Conservation (phyloP, 2,113 vertebrate species). For the Bagarius yarrelli region DNA sequence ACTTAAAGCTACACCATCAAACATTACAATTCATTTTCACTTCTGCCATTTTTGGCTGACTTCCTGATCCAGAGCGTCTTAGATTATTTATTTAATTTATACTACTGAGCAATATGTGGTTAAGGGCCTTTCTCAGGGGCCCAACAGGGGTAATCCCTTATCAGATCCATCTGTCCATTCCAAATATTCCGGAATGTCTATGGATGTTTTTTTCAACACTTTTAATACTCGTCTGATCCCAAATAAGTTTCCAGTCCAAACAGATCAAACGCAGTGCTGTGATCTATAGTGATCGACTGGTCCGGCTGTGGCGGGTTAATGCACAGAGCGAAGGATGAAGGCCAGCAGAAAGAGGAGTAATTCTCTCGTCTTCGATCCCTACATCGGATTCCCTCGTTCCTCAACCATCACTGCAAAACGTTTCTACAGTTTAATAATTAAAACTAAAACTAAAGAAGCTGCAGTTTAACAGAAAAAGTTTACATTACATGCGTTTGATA, state of each 20-base stretch:
- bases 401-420: conserved; percentile 38
- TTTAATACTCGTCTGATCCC: background rate
- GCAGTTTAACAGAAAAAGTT: no score
- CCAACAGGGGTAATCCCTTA: no score
- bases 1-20: no score
- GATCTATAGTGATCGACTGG: conserved; percentile 37
- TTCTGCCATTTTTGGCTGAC: no score
- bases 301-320: conserved; percentile 69
- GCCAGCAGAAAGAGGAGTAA: conserved; percentile 63
- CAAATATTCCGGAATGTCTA: no score
- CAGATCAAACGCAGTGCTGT: background rate
- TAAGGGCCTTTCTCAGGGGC: no score
- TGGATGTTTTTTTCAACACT: no score
- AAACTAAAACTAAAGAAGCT: no score
- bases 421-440: conserved; percentile 49
- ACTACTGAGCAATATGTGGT: no score
- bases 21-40: no score
- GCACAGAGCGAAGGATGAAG: conserved; percentile 62
- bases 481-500: background rate
- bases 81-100: no score
- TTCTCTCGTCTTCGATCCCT: conserved; percentile 58
- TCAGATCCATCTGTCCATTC: background rate
- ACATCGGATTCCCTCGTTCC: conserved; percentile 51
- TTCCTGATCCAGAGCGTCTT: no score
- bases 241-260: background rate